Conservation (phyloP, 2,797 vertebrate species). For the Micromesistius poutassou region DNA sequence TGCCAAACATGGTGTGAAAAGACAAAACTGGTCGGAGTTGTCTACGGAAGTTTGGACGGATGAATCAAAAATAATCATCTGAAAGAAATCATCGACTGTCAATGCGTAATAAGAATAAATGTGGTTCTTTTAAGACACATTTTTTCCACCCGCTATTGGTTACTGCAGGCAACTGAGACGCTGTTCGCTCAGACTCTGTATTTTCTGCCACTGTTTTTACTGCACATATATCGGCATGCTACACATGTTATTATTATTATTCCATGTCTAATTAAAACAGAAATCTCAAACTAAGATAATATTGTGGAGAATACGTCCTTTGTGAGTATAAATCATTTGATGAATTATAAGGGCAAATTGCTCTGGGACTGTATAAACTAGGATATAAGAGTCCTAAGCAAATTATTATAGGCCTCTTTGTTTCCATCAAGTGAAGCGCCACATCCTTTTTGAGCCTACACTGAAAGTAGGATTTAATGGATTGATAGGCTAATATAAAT, state of each 20-base stretch:
- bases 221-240: neutral
- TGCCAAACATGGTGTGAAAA: neutral
- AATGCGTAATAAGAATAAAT: neutral
- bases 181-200: neutral
- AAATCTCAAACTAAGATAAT: neutral
- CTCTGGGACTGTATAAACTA: too few species aligned
- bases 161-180: neutral
- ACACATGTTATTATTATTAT: neutral
- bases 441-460: neutral
- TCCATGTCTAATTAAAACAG: neutral
- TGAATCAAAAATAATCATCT: neutral
- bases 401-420: neutral
- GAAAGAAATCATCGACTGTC: neutral
- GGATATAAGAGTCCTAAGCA: neutral
- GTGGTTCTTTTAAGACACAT: too few species aligned
- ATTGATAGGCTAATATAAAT: neutral
- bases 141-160: neutral
- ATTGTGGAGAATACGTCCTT: too few species aligned
- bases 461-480: neutral
- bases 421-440: neutral
- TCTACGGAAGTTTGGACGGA: too few species aligned
- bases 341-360: too few species aligned
- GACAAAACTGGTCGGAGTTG: neutral
- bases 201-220: neutral
- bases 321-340: too few species aligned